Evolutionary conservation across 2,113 vertebrate species (phyloP).

Genomic region (Sclerurus mexicanus): DNA sequence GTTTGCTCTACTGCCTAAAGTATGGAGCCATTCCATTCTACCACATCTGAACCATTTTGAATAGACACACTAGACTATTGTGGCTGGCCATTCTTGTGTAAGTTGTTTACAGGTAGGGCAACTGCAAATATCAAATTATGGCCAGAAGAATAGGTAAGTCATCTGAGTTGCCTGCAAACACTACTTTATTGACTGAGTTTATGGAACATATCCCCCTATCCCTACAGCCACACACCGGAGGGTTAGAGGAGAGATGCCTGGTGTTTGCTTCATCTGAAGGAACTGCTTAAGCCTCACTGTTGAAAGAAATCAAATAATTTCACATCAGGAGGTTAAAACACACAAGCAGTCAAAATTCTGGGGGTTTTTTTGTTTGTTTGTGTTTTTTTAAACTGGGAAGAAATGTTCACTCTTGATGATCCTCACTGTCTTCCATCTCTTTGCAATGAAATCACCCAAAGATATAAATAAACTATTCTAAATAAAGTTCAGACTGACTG

Average conservation of each 20-base stretch:
- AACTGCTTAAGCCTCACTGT: not conserved
- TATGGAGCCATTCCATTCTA: not conserved
- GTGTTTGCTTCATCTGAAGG: not conserved
- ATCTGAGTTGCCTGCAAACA: not conserved
- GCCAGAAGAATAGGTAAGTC: not conserved
- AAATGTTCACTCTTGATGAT: not conserved
- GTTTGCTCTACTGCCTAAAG: not conserved
- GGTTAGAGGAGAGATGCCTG: not conserved
- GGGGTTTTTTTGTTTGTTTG: not conserved
- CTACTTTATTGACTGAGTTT: not conserved
- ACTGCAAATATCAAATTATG: not conserved
- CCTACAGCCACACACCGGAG: not conserved
- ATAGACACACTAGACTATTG: not conserved
- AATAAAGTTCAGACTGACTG: constrained; percentile 69
- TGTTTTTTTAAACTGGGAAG: not conserved
- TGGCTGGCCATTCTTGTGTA: not conserved
- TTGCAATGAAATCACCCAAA: constrained; percentile 70
- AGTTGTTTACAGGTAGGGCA: not conserved
- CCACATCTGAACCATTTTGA: not conserved
- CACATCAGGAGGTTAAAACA: not conserved
- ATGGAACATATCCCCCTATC: not conserved
- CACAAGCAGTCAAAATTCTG: not conserved
- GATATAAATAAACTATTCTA: constrained; percentile 76
- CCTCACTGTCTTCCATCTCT: constrained; percentile 16
- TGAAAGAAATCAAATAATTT: not conserved